phyloP scores from a whole-genome alignment of 2,113 vertebrate species.

The Orthochromis indermauri region DNA sequence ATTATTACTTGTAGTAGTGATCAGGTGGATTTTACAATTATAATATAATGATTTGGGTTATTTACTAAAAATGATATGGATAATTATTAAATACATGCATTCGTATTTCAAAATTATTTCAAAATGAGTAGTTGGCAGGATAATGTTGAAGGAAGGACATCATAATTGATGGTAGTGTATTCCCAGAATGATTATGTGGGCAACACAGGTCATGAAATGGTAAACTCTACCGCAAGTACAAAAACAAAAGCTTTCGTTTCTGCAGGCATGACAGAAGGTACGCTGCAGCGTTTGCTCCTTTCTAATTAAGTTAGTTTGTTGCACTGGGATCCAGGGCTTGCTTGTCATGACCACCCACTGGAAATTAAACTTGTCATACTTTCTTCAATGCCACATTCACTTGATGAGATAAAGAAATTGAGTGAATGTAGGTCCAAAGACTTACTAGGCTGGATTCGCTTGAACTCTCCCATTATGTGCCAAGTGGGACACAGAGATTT shows the following conservation, averaged over 20 bases:
- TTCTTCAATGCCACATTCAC: slow-evolving; percentile 22
- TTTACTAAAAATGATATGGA: neutral
- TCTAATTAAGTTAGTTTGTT: slow-evolving; percentile 51
- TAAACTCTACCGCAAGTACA: neutral
- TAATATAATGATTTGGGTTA: neutral
- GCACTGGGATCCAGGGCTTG: slow-evolving; percentile 8
- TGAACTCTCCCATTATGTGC: slow-evolving; percentile 53
- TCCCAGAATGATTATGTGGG: neutral
- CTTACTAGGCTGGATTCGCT: slow-evolving; percentile 25
- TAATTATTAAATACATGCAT: neutral
- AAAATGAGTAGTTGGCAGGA: neutral
- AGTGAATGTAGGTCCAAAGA: slow-evolving; percentile 25
- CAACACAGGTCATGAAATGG: neutral
- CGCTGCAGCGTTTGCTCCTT: slow-evolving; percentile 3
- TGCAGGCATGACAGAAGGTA: slow-evolving; percentile 5
- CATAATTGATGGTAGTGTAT: neutral
- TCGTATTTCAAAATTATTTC: neutral
- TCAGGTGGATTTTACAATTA: neutral
- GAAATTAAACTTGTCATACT: slow-evolving; percentile 49
- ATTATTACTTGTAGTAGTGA: neutral
- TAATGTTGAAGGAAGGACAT: neutral
- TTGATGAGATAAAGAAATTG: slow-evolving; percentile 28
- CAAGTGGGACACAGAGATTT: slow-evolving; percentile 49
- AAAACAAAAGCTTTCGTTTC: neutral
- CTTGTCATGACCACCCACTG: slow-evolving; percentile 38